Percentiles rank a stretch among this genome's conserved stretches.
Conservation (phyloP, 2,888 invertebrate species). For the Lathronympha strigana region DNA sequence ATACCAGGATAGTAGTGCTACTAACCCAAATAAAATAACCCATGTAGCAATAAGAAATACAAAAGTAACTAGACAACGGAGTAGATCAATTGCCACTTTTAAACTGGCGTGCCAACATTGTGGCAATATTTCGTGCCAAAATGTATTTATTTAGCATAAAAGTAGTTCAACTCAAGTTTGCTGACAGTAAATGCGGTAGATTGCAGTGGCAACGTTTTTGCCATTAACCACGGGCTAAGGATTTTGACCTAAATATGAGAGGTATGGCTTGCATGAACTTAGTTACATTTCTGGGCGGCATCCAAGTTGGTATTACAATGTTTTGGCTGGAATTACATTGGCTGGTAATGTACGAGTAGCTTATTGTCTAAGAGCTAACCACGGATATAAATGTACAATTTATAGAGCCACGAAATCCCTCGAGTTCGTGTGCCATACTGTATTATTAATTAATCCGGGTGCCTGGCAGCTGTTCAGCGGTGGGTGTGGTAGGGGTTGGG, state of each 20-base stretch:
- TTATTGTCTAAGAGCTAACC: too few species aligned
- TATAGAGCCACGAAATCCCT: too few species aligned
- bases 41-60: neutral
- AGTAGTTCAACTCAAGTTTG: constrained; percentile 42
- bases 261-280: constrained; percentile 61
- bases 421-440: too few species aligned
- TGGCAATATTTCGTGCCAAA: constrained; percentile 26
- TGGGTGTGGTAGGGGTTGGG: too few species aligned
- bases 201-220: constrained; percentile 46
- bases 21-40: neutral
- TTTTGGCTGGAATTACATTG: neutral
- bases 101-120: constrained; percentile 10
- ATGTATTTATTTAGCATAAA: constrained; percentile 22
- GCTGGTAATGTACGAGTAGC: neutral
- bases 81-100: constrained; percentile 15
- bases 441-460: too few species aligned
- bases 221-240: constrained; percentile 56
- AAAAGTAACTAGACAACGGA: constrained; percentile 1
- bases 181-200: constrained; percentile 42
- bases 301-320: constrained; percentile 56
- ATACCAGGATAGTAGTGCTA: neutral
- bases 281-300: constrained; percentile 60
- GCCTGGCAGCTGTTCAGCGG: too few species aligned
- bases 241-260: constrained; percentile 68
- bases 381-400: too few species aligned